A percentile compares a stretch with the other conserved stretches of the same genome.
phyloP scores from a whole-genome alignment of 2,797 vertebrate species.

The Epinephelus awoara region DNA sequence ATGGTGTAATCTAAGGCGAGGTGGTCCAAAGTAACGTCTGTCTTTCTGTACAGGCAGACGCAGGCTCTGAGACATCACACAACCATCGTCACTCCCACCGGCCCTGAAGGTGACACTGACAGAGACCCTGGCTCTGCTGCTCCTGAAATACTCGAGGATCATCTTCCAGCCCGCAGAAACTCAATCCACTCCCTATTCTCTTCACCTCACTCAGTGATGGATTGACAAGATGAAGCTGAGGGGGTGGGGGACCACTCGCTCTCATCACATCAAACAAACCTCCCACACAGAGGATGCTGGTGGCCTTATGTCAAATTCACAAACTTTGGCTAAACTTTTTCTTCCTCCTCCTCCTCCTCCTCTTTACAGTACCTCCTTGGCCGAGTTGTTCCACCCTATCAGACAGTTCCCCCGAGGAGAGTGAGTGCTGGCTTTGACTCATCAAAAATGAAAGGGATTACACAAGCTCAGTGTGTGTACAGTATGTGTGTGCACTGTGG shows the following conservation, averaged over 20 bases:
- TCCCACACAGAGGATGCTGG: constrained; percentile 22
- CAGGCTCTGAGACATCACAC: constrained; percentile 33
- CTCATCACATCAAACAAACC: constrained; percentile 51
- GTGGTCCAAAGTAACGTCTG: background rate
- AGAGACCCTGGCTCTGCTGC: constrained; percentile 41
- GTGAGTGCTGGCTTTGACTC: constrained; percentile 58
- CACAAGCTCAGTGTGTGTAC: constrained; percentile 28
- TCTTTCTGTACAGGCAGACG: constrained; percentile 5
- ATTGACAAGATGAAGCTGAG: constrained; percentile 47
- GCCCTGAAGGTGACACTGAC: constrained; percentile 53
- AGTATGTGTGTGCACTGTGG: constrained; percentile 6
- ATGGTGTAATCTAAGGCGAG: constrained; percentile 18
- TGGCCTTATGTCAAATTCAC: constrained; percentile 46
- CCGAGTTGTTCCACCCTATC: constrained; percentile 20
- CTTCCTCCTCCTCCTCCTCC: background rate
- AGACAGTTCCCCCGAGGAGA: constrained; percentile 45
- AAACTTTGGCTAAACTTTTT: constrained; percentile 55
- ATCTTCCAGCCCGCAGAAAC: constrained; percentile 58
- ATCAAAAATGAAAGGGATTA: constrained; percentile 59
- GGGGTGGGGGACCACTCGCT: constrained; percentile 10
- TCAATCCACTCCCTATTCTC: constrained; percentile 53
- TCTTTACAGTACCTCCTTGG: constrained; percentile 1
- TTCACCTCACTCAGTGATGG: constrained; percentile 53
- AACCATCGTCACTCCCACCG: constrained; percentile 20
- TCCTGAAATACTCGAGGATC: constrained; percentile 60